Evolutionary conservation across 1,140 invertebrate species (phyloP), one percentile per base, ranked within the genome.

Genomic region (Papilio helenus): DNA sequence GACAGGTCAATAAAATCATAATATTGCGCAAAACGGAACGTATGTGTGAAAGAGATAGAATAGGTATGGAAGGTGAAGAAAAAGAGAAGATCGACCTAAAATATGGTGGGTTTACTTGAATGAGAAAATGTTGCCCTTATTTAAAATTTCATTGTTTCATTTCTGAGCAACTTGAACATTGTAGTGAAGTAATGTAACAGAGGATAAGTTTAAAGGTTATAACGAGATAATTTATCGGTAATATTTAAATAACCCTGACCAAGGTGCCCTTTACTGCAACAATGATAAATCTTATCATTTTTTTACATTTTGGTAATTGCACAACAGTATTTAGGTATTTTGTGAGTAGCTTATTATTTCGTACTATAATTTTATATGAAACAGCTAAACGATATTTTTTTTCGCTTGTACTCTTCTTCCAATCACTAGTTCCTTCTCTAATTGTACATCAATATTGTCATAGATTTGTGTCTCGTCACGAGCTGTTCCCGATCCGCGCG

Each of bases 401-500:
- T 55, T 20, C 51, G 2, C 3, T 55, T 18, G 4, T 55, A n/a
- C 5, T 55, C 51, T 23, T 23, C 29, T 12, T 78, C 26, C 65
- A 39, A 16, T 39, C 39, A 34, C 34, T 34, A 34, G 2, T 49
- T 39, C 65, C 18, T 8, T 20, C 44, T 46, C 46, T 46, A 72
- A 34, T 65, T 29, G 5, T 71, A 12, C 18, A 12, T 10, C 23
- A 39, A 39, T 39, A 20, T n/a, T 65, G 5, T 42, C 72, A 26
- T 85, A 96, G 96, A 88, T 95, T 97, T 80, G 98, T 99, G 4
- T 99, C 98, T 5, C 96, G 98, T 51, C 98, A 99, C 95, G 98
- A 99, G 93, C 95, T 99, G 77, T 99, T 99, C 95, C 98, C 98
- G 18, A 98, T 99, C 86, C 96, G 97, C 65, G 98, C 98, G 46